Evolutionary conservation across 2,888 invertebrate genomes (phyloP).

Genomic region (Nudaria mundana): DNA sequence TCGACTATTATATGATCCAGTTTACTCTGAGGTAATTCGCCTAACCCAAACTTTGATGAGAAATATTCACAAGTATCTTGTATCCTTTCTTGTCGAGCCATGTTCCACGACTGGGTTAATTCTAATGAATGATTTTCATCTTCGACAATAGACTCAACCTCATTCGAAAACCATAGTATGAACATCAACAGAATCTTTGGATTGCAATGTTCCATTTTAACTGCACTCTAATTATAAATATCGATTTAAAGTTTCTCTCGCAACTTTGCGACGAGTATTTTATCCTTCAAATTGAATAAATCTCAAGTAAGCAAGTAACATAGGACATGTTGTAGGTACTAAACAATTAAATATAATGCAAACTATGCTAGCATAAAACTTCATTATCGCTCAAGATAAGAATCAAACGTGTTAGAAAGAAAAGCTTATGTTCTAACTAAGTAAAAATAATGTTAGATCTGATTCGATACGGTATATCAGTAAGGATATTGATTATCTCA

Average conservation of each 20-base stretch:
- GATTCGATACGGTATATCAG: too few species aligned
- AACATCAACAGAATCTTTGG: constrained; percentile 48
- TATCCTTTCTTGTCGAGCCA: constrained; percentile 82
- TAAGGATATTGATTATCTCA: too few species aligned
- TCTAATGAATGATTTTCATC: constrained; percentile 72
- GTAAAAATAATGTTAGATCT: too few species aligned
- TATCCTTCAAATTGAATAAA: not conserved
- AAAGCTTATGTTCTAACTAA: too few species aligned
- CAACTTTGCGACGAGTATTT: constrained; percentile 26
- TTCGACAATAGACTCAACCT: constrained; percentile 48
- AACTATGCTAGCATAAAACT: not conserved
- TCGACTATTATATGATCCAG: constrained; percentile 92
- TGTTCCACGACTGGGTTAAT: constrained; percentile 82
- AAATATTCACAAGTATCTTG: constrained; percentile 82
- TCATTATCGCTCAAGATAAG: not conserved
- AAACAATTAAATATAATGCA: not conserved
- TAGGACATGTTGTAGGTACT: not conserved
- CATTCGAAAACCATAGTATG: constrained; percentile 51
- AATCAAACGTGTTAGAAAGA: not conserved
- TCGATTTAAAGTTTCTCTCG: constrained; percentile 69
- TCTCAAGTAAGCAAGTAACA: not conserved
- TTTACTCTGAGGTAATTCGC: constrained; percentile 76
- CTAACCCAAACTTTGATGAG: constrained; percentile 60
- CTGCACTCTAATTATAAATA: constrained; percentile 47
- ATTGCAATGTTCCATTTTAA: constrained; percentile 49